Conservation (phyloP, 53 echinoderm and acorn worm genomes). For the Hippasteria phrygiana region DNA sequence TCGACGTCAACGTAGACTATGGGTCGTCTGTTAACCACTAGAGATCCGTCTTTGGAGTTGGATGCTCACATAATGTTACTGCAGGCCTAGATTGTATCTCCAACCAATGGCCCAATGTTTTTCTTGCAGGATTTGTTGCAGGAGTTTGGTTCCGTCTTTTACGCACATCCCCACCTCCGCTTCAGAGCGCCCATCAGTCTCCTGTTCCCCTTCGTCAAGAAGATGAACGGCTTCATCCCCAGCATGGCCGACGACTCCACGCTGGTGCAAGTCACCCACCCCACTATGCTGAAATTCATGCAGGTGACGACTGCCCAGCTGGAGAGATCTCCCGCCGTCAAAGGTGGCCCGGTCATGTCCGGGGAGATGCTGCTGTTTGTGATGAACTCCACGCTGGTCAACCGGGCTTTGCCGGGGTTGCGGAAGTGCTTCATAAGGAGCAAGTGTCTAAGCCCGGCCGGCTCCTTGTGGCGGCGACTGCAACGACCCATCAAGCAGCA, state of each 20-base stretch:
- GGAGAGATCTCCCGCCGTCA: no score
- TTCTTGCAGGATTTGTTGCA: constrained; percentile 36
- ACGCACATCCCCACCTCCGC: constrained; percentile 61
- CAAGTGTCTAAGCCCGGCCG: constrained; percentile 51
- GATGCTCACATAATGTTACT: no score
- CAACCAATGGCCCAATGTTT: no score
- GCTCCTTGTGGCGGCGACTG: constrained; percentile 22
- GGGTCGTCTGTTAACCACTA: no score
- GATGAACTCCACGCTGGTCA: constrained; percentile 44
- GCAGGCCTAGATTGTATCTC: no score
- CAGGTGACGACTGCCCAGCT: not conserved
- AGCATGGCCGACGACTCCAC: constrained; percentile 12
- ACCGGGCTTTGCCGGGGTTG: constrained; percentile 3
- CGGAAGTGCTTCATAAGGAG: constrained; percentile 30
- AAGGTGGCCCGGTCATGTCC: constrained; percentile 28
- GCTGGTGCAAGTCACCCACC: constrained; percentile 19
- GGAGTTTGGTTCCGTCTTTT: constrained; percentile 66
- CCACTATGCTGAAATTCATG: constrained; percentile 19
- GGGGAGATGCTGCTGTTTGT: constrained; percentile 55
- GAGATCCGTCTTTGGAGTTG: no score
- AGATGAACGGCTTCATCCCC: constrained; percentile 45
- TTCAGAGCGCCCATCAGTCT: constrained; percentile 55
- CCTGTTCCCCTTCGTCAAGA: constrained; percentile 48
- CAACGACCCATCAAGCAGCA: not conserved
- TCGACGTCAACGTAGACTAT: no score